A percentile compares a stretch with the other conserved stretches of the same genome.
Conservation (phyloP, 2,888 invertebrate species). For the Malthinus flaveolus region DNA sequence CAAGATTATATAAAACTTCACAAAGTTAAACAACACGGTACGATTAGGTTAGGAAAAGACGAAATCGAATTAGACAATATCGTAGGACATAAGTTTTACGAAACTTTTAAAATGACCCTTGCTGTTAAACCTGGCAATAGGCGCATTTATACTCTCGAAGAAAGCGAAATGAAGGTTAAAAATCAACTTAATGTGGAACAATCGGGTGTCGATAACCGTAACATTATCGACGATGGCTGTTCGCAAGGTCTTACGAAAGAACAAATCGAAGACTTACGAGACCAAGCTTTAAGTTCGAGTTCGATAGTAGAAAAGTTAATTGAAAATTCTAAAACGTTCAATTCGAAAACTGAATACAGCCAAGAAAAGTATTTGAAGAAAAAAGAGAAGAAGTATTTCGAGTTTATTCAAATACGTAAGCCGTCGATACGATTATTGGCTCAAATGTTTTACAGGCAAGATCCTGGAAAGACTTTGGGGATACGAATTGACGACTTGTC, state of each 20-base stretch:
- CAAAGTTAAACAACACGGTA: conserved; percentile 68
- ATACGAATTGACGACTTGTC: conserved; percentile 87
- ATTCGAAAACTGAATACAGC: conserved; percentile 86
- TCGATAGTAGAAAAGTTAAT: conserved; percentile 87
- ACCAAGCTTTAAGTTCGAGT: conserved; percentile 74
- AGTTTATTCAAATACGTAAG: conserved; percentile 75
- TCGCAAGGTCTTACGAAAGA: conserved; percentile 84
- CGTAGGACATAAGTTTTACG: conserved; percentile 70
- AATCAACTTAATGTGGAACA: conserved; percentile 63
- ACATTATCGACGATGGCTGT: conserved; percentile 75
- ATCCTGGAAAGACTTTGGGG: conserved; percentile 73
- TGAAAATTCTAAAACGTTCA: conserved; percentile 89
- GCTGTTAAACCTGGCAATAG: conserved; percentile 59
- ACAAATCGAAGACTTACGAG: conserved; percentile 79
- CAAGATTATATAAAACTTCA: conserved; percentile 78
- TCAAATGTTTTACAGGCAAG: conserved; percentile 82
- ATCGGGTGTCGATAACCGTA: conserved; percentile 82
- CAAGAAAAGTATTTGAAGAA: conserved; percentile 95
- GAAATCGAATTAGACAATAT: conserved; percentile 68
- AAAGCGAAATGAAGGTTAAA: conserved; percentile 61
- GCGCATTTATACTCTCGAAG: conserved; percentile 60
- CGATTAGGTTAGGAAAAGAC: conserved; percentile 70
- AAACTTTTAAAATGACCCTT: conserved; percentile 75
- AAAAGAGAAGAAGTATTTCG: conserved; percentile 92
- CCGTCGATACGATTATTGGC: conserved; percentile 82